phyloP scores from a whole-genome alignment of 2,113 vertebrate species.

The Psilopsiagon aurifrons region DNA sequence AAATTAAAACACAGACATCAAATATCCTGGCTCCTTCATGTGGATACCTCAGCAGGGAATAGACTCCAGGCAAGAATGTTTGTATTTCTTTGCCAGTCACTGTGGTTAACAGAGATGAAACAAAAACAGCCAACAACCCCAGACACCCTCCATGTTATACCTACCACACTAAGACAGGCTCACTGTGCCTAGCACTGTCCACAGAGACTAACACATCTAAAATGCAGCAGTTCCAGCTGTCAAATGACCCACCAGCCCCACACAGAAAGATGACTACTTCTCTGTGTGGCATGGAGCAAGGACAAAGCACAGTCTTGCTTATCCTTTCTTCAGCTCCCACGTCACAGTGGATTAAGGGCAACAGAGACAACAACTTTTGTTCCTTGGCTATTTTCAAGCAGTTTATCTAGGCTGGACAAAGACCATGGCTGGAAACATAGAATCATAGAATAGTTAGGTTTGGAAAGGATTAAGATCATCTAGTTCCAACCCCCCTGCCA shows the following conservation, averaged over 20 bases:
- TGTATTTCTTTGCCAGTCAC: background rate
- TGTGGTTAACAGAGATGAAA: background rate
- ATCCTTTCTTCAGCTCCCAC: background rate
- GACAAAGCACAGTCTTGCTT: background rate
- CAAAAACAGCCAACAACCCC: background rate
- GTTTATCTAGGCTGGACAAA: background rate
- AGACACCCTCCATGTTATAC: rapidly evolving
- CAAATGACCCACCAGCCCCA: background rate
- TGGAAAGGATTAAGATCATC: background rate
- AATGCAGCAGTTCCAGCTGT: background rate
- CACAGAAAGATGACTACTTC: background rate
- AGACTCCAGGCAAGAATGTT: background rate
- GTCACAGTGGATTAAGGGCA: background rate
- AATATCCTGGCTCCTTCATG: background rate
- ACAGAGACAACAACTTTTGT: background rate
- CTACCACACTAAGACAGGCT: background rate
- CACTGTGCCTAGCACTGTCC: background rate
- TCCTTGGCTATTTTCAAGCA: background rate
- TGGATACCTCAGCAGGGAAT: background rate
- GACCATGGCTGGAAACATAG: background rate
- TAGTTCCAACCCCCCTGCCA: background rate
- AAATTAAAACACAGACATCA: background rate
- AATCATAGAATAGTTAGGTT: background rate
- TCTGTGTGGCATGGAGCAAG: background rate
- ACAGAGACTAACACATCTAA: background rate